Evolutionary conservation across 1,140 invertebrate species (phyloP).

Genomic region (Polypedilum vanderplanki): DNA sequence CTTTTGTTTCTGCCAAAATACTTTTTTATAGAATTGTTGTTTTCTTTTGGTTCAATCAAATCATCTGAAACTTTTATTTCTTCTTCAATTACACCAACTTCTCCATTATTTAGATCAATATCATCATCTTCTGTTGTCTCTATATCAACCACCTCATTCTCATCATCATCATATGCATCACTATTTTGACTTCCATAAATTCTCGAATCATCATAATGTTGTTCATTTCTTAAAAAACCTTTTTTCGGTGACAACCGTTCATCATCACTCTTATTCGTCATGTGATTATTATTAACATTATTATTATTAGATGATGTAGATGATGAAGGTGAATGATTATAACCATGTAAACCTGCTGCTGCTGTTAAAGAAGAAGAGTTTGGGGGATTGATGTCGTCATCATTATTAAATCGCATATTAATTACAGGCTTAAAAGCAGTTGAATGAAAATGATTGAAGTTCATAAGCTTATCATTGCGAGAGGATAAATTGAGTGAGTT

Average conservation of each 20-base stretch:
- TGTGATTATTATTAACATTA: too few species aligned
- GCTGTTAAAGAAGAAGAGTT: background rate
- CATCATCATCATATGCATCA: slow-evolving; percentile 44
- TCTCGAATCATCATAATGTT: background rate
- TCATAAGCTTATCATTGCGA: slow-evolving; percentile 38
- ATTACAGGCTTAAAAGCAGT: slow-evolving; percentile 57
- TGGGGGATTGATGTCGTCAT: background rate
- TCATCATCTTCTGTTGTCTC: slow-evolving; percentile 52
- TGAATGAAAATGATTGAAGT: slow-evolving; percentile 43
- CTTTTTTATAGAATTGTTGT: background rate
- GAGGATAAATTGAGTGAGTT: background rate
- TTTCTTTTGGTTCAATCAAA: background rate
- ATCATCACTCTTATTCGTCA: slow-evolving; percentile 19
- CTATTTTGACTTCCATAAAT: background rate
- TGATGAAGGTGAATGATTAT: background rate
- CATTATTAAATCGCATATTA: slow-evolving; percentile 15
- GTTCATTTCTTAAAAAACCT: background rate
- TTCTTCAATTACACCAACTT: background rate
- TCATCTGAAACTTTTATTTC: background rate
- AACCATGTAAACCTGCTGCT: background rate
- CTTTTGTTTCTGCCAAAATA: too few species aligned
- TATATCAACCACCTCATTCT: slow-evolving; percentile 50
- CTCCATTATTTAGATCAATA: background rate
- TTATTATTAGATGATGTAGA: background rate
- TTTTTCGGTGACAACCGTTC: slow-evolving; percentile 30